These are phyloP conservation scores for Papilio aristodemus DNA, from an alignment of 1,140 invertebrate genomes.

Conservation along the genomic window DNA sequence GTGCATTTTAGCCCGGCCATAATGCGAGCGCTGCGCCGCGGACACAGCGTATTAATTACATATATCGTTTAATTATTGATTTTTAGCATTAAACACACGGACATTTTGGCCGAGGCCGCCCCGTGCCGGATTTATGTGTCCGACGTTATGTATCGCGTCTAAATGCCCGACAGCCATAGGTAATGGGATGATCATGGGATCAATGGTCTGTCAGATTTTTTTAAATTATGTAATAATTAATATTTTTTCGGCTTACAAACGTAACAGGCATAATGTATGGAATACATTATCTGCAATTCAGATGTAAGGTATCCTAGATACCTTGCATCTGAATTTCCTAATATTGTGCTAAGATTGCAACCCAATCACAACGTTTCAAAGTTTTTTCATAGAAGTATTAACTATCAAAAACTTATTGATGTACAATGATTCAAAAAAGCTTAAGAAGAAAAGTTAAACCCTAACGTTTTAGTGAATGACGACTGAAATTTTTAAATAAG, in stretches of 20 bases:
- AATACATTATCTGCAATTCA: no score
- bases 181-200: conserved; percentile 2
- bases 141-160: conserved; percentile 46
- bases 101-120: conserved; percentile 52
- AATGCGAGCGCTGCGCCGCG: conserved; percentile 58
- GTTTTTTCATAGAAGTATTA: no score
- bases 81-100: conserved; percentile 70
- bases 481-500: not conserved
- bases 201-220: not conserved
- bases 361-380: no score
- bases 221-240: not conserved
- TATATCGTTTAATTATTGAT: conserved; percentile 76
- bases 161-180: conserved; percentile 42
- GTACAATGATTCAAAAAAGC: no score
- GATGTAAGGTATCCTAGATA: no score
- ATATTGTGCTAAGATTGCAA: no score
- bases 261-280: no score
- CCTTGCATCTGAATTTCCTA: no score
- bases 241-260: no score
- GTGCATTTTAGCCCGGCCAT: conserved; percentile 60
- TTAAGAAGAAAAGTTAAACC: no score
- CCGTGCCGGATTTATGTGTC: conserved; percentile 56
- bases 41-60: conserved; percentile 70
- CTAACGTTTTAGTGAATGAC: no score
- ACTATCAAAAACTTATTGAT: no score